Evolutionary conservation across 1,140 invertebrate species (phyloP).

Genomic region (Cyclargus thomasi): DNA sequence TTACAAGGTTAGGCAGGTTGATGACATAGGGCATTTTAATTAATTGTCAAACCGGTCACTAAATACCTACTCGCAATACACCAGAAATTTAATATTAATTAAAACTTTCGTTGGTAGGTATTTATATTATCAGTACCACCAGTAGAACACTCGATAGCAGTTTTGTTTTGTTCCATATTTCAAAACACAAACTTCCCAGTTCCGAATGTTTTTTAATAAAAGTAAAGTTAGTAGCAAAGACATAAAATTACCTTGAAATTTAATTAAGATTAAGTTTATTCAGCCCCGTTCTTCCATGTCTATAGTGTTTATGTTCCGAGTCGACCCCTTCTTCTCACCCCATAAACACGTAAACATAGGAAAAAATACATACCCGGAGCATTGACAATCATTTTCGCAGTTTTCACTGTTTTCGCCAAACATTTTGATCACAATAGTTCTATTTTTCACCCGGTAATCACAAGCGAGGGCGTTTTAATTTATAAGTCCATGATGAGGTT

Average conservation of each 20-base stretch:
- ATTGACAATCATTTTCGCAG: constrained; percentile 61
- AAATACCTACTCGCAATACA: too few relatives aligned
- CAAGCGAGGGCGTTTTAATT: constrained; percentile 22
- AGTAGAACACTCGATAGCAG: too few relatives aligned
- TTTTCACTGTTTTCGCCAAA: constrained; percentile 56
- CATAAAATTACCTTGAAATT: constrained; percentile 1
- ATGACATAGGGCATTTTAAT: too few relatives aligned
- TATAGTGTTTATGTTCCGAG: constrained; percentile 12
- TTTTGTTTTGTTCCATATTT: too few relatives aligned
- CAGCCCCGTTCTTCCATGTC: constrained; percentile 10
- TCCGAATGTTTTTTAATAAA: too few relatives aligned
- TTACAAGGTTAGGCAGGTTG: too few relatives aligned
- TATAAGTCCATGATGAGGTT: constrained; percentile 30
- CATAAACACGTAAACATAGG: constrained; percentile 18
- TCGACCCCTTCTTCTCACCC: constrained; percentile 11
- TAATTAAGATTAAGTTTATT: background rate
- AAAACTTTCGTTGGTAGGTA: too few relatives aligned
- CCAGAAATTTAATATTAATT: too few relatives aligned
- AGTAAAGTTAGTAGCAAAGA: background rate
- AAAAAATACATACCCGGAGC: constrained; percentile 54
- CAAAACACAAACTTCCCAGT: too few relatives aligned
- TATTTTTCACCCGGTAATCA: constrained; percentile 27
- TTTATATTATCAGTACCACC: too few relatives aligned
- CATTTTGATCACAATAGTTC: constrained; percentile 45
- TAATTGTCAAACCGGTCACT: too few relatives aligned